Base-by-base conservation (phyloP, 2,888 invertebrate genomes). In the Tinea trinotella region DNA sequence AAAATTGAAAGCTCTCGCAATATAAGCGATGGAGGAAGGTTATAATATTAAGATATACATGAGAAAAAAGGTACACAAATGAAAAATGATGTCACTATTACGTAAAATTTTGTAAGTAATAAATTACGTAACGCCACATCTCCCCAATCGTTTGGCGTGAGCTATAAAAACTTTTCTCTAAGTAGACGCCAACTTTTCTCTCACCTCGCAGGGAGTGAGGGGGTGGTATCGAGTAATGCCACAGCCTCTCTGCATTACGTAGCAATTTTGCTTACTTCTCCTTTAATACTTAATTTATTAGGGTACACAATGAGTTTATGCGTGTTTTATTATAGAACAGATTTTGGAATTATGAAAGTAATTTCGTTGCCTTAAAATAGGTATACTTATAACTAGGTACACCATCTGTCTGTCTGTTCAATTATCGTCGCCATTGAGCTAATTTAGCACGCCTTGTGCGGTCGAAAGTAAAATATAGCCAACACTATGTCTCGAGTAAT, bases 101-200 rank as follows among this genome's bases (percentile, higher is more conserved):
- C 52, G 52, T 24, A 46, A 46, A 36, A 52, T 40, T 54, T 44
- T 50, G 15, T 12, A 36, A 34, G 50, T 22, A 40, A 52, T 55
- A 46, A 44, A 53, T 55, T 53, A 46, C 64, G 61, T 62, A 68
- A 71, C 60, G 63, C 60, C 57, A 60, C 64, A 63, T 65, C 63
- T 65, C 63, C 62, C 58, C 56, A 55, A 65, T 10, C 48, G 19
- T 20, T 18, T 65, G 64, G 65, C 64, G 63, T 62, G 60, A 70
- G 68, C 71, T 69, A 63, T 64, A 71, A 74, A 71, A 77, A 76
- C 67, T 76, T 74, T 62, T 65, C 62, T 65, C 69, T 58, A 65
- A 61, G 66, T 70, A 70, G 60, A 61, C 61, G 40, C 13, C 50
- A 60, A 65, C 59, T 64, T 64, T 60, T 46, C 61, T 64, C 62